phyloP scores from a whole-genome alignment of 2,113 vertebrate species.

The Prionailurus viverrinus region DNA sequence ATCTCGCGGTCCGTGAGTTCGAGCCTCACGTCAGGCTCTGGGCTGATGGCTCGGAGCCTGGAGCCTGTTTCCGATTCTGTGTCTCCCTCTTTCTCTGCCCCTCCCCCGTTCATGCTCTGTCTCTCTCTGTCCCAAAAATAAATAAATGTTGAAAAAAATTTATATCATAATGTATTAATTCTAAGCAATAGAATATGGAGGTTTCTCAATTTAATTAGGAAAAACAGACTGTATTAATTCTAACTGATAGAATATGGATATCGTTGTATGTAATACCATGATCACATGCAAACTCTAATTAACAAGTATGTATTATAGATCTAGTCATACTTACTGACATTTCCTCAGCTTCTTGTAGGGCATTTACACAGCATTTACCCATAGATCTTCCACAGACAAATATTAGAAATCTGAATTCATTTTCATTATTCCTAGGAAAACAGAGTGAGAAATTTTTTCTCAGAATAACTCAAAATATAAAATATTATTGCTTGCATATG shows the following conservation, averaged over 20 bases:
- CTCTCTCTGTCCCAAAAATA: too few species aligned
- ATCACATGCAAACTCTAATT: not conserved
- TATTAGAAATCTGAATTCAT: not conserved
- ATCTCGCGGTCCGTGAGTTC: too few species aligned
- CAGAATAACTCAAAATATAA: not conserved
- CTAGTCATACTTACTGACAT: not conserved
- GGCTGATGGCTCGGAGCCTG: too few species aligned
- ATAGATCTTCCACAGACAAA: not conserved
- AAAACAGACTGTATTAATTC: constrained; percentile 8
- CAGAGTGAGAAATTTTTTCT: not conserved
- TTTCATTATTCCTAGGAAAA: constrained; percentile 4
- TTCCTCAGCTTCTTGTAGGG: not conserved
- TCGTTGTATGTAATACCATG: not conserved
- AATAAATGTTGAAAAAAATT: not conserved
- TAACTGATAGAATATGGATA: not conserved
- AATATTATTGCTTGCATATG: not conserved
- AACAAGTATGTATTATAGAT: not conserved
- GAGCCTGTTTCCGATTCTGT: too few species aligned
- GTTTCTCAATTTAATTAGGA: not conserved
- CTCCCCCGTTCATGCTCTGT: too few species aligned
- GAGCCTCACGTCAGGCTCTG: too few species aligned
- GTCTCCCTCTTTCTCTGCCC: too few species aligned
- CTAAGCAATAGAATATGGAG: not conserved
- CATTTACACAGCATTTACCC: not conserved
- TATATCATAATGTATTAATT: constrained; percentile 50